Evolutionary conservation across 2,888 invertebrate species (phyloP).

Genomic region (Liodrosophila aerea): DNA sequence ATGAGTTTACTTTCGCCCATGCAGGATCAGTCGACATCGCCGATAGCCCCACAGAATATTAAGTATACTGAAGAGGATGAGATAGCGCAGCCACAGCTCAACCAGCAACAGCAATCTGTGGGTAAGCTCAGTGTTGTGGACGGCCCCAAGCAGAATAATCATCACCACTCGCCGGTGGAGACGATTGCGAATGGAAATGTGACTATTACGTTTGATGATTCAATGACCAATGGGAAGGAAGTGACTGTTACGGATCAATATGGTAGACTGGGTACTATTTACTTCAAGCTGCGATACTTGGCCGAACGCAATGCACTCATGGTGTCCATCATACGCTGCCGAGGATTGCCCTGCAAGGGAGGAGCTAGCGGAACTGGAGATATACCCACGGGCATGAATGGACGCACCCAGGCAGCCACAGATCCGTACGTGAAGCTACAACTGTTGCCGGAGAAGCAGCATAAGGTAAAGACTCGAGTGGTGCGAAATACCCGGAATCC

Average conservation of each 20-base stretch:
- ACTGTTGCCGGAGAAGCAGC: constrained; percentile 97
- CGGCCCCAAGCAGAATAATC: constrained; percentile 60
- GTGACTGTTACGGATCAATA: constrained; percentile 81
- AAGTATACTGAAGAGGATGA: constrained; percentile 82
- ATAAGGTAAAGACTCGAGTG: constrained; percentile 97
- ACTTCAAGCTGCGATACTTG: constrained; percentile 95
- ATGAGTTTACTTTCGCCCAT: constrained; percentile 79
- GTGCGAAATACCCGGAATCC: constrained; percentile 97
- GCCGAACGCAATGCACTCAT: constrained; percentile 94
- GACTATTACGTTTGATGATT: constrained; percentile 56
- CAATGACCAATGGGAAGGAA: constrained; percentile 80
- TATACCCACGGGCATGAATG: constrained; percentile 81
- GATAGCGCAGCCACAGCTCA: constrained; percentile 55
- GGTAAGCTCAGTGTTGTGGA: constrained; percentile 66
- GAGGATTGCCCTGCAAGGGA: constrained; percentile 88
- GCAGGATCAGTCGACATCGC: constrained; percentile 80
- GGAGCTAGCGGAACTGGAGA: constrained; percentile 84
- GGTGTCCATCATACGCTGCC: constrained; percentile 95
- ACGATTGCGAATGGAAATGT: constrained; percentile 64
- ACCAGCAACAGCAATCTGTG: constrained; percentile 50
- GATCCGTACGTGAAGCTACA: constrained; percentile 99
- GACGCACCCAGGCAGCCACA: constrained; percentile 82
- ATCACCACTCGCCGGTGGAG: constrained; percentile 56
- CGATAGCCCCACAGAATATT: constrained; percentile 76
- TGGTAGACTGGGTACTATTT: constrained; percentile 91